Evolutionary conservation across 2,113 vertebrate species (phyloP), one percentile per base, ranked within the genome.

Genomic region (Dasyornis broadbenti): DNA sequence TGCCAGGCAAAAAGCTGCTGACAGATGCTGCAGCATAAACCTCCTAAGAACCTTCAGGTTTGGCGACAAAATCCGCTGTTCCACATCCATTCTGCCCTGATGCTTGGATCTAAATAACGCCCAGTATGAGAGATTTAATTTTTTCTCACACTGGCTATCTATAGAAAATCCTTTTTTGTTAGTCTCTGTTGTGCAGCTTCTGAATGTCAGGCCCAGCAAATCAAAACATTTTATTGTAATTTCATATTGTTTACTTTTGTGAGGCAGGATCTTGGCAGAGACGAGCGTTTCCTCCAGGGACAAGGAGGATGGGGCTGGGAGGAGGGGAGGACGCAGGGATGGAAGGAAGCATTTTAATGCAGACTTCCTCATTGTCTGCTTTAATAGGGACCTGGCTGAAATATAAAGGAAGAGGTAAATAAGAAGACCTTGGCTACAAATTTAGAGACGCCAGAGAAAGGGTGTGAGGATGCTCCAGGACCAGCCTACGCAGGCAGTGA

Each of bases 161-260:
- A 81, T 56, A 92, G 92, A 96, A 91, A 78, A 90, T 66, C 59
- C 47, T 88, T 92, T 92, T 56, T 86, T 52, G 50, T 73, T 91
- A 88, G 70, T 72, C 77, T 83, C 70, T 69, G 84, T 76, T 63
- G 79, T 39, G 85, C 80, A 59, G 92, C 90, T 93, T 90, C 92
- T 83, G 92, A 86, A 90, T 35, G 88, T 92, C 93, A 96, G 81
- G 83, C 88, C 90, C 88, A 64, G 82, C 64, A 93, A 94, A 95
- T 90, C 93, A 96, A 96, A 96, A 96, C 90, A 94, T 96, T 96
- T 96, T 93, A 96, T 95, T 96, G 94, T 94, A 92, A 95, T 96
- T 90, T 94, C 90, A 42, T 37, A 73, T 88, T 97, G 96, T 96
- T 97, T 97, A 96, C 94, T 96, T 95, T 96, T 86, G 92, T 0